Percentiles rank a stretch among this genome's conserved stretches.
These are phyloP conservation scores for Cettia cetti DNA, from an alignment of 2,113 vertebrate genomes.

Conservation along the genomic window DNA sequence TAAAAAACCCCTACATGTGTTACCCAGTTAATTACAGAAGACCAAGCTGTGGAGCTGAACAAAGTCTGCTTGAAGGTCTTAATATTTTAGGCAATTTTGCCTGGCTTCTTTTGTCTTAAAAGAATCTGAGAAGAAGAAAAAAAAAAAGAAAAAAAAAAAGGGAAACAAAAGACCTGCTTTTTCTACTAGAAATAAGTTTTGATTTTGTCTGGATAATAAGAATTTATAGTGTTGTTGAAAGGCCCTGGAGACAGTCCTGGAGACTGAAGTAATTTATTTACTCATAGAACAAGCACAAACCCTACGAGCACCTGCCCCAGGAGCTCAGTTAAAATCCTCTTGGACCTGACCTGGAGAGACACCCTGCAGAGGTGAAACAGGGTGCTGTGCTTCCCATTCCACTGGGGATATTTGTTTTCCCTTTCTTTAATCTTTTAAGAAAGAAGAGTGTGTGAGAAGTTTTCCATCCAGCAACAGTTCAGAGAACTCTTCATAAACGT, in stretches of 20 bases:
- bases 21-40: background rate
- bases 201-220: conserved; percentile 18
- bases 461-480: background rate
- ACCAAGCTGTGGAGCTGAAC: background rate
- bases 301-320: background rate
- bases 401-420: background rate
- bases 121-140: background rate
- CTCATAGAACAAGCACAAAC: background rate
- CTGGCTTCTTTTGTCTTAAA: background rate
- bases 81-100: background rate
- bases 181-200: background rate
- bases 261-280: conserved; percentile 26
- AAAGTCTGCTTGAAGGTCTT: background rate
- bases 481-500: background rate
- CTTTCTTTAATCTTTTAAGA: rapidly evolving
- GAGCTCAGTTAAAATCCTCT: background rate
- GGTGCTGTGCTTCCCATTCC: background rate
- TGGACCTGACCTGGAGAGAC: background rate
- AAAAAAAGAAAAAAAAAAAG: too few species aligned
- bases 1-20: rapidly evolving
- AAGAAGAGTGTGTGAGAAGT: background rate
- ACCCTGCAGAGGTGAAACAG: background rate
- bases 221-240: conserved; percentile 19
- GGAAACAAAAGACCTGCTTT: background rate
- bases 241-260: background rate